Conservation (phyloP, 2,113 vertebrate genomes). For the Hippoglossus stenolepis region DNA sequence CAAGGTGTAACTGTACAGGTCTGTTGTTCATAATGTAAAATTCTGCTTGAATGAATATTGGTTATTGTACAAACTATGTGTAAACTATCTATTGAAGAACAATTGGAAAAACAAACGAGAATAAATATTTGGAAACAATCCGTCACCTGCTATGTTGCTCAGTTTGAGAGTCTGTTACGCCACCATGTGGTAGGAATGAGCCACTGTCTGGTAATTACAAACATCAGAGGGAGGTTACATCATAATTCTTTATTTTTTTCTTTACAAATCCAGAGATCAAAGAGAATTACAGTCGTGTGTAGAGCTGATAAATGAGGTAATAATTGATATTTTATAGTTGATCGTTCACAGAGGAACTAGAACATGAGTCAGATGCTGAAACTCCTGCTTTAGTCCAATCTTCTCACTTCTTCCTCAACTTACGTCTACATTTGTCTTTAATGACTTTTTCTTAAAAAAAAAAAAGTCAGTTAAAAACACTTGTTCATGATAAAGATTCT, state of each 20-base stretch:
- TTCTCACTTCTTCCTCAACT: no score
- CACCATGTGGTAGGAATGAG: slow-evolving; percentile 47
- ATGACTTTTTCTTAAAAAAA: not conserved
- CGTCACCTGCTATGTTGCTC: not conserved
- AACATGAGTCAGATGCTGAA: no score
- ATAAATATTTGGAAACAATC: slow-evolving; percentile 68
- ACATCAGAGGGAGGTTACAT: not conserved
- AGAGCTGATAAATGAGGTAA: no score
- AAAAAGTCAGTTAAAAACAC: not conserved
- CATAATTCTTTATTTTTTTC: slow-evolving; percentile 26
- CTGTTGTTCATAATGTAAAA: slow-evolving; percentile 68
- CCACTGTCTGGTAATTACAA: not conserved
- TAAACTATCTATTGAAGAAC: slow-evolving; percentile 71
- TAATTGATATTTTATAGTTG: no score
- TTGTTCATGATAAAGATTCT: not conserved
- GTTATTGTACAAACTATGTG: slow-evolving; percentile 74
- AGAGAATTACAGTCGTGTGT: not conserved
- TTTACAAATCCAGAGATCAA: no score
- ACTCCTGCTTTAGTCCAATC: no score
- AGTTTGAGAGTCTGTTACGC: not conserved
- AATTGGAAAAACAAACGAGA: slow-evolving; percentile 47
- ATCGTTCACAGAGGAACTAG: no score
- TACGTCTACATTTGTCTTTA: not conserved
- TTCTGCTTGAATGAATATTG: slow-evolving; percentile 64
- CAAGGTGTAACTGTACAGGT: slow-evolving; percentile 51